Evolutionary conservation across 2,113 vertebrate species (phyloP), one percentile per base, ranked within the genome.

Genomic region (Nesospiza acunhae): DNA sequence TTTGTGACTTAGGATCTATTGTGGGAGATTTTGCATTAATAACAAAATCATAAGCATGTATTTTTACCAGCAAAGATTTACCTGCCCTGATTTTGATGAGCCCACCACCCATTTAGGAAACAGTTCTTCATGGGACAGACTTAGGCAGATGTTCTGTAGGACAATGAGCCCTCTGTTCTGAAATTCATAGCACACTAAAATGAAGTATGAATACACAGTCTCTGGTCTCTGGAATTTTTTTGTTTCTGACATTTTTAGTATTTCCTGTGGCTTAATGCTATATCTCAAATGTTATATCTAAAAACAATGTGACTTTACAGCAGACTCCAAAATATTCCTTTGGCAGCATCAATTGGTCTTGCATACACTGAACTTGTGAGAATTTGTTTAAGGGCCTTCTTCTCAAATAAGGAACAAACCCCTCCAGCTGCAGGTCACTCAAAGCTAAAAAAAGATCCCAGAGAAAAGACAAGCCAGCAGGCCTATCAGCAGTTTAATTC

Each of bases 401-500:
- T 80, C 44, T 87, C 88, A 94, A 96, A 96, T n/a, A 84, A 56
- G 26, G n/a, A 84, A 55, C 35, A 92, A 93, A 91, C 41, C 69
- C 33, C 42, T 93, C 59, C 56, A 67, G 55, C 78, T 44, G 63
- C 63, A 94, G 60, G 72, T 95, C 82, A 96, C 41, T 91, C 28
- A 91, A 41, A 89, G n/a, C 63, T 84, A 53, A 93, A 91, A 73
- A 59, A 53, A 67, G 11, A 91, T 85, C 19, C 21, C 26, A 84
- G 31, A 35, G 37, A 89, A 11, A 87, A 64, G 21, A 42, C 44
- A 88, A 96, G 84, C 60, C 27, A 78, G 41, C 11, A 85, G 86
- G 30, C 79, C 91, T 77, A 85, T 95, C 93, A 93, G 80, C 66
- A 91, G 39, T 82, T 91, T 94, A 73, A 77, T 93, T 93, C 94